Percentiles rank a stretch among this genome's conserved stretches.
Conservation (phyloP, 2,113 vertebrate genomes). For the Sphyrna mokarran region DNA sequence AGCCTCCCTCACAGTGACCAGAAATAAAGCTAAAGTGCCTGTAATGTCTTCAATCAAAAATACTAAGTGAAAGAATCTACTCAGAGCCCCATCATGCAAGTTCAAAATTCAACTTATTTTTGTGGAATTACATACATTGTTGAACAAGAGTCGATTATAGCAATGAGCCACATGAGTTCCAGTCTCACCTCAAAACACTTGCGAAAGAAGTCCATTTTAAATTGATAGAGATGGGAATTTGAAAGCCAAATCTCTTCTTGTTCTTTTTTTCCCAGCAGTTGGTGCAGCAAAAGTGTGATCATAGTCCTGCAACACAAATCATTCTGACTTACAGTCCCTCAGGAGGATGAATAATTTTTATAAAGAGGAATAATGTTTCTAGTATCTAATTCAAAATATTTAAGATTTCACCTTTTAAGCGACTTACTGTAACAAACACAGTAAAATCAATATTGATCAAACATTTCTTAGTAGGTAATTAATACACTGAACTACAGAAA, state of each 20-base stretch:
- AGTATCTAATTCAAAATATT: too few relatives aligned
- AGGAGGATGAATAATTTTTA: too few relatives aligned
- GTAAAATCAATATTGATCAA: too few relatives aligned
- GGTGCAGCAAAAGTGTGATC: neutral
- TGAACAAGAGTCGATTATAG: neutral
- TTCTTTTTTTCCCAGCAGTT: neutral
- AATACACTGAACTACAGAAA: too few relatives aligned
- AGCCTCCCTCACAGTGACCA: too few relatives aligned
- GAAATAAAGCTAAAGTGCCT: too few relatives aligned
- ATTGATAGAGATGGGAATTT: neutral
- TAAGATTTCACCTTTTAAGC: too few relatives aligned
- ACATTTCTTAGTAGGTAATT: too few relatives aligned
- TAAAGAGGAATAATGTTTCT: too few relatives aligned
- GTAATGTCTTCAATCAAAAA: too few relatives aligned
- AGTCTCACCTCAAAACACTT: neutral
- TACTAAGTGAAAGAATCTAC: too few relatives aligned
- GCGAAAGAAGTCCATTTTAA: neutral
- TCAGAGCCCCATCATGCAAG: neutral
- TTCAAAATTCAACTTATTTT: neutral
- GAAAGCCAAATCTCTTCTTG: neutral
- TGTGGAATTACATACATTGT: neutral
- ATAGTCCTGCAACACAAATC: neutral
- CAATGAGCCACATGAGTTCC: neutral
- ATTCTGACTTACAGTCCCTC: neutral
- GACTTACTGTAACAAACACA: too few relatives aligned